These are phyloP conservation scores for Drosophila teissieri DNA, from an alignment of 1,140 invertebrate species.

Conservation along the genomic window DNA sequence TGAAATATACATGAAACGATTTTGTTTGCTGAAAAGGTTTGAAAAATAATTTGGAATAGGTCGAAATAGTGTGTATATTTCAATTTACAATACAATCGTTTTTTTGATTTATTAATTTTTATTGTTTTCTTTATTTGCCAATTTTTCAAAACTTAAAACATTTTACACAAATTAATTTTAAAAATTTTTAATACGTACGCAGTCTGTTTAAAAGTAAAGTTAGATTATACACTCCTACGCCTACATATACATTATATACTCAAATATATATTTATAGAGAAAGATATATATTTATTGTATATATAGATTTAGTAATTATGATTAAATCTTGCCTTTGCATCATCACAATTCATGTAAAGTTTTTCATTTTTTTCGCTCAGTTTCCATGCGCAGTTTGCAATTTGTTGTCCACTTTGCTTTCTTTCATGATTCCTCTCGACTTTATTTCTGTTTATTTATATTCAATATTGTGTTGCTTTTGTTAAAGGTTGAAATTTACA, in stretches of 20 bases:
- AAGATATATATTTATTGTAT: constrained; percentile 75
- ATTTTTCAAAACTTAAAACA: constrained; percentile 83
- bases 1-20: constrained; percentile 56
- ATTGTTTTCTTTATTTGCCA: constrained; percentile 83
- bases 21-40: constrained; percentile 59
- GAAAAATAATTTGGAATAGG: constrained; percentile 64
- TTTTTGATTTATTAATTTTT: constrained; percentile 83
- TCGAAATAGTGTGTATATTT: constrained; percentile 56
- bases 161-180: constrained; percentile 83
- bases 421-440: constrained; percentile 36
- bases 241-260: constrained; percentile 77
- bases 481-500: constrained; percentile 57
- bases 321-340: constrained; percentile 83
- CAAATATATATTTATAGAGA: constrained; percentile 69
- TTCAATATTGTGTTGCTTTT: constrained; percentile 44
- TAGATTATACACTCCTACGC: constrained; percentile 79
- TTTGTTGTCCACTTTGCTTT: constrained; percentile 53
- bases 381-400: constrained; percentile 69
- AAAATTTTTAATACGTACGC: constrained; percentile 83
- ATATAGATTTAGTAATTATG: constrained; percentile 81
- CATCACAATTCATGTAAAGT: constrained; percentile 83
- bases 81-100: constrained; percentile 47
- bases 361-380: constrained; percentile 69
- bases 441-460: constrained; percentile 29
- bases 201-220: constrained; percentile 83